Base-by-base conservation (phyloP, 1,140 invertebrate species). In the Araneus ventricosus region DNA sequence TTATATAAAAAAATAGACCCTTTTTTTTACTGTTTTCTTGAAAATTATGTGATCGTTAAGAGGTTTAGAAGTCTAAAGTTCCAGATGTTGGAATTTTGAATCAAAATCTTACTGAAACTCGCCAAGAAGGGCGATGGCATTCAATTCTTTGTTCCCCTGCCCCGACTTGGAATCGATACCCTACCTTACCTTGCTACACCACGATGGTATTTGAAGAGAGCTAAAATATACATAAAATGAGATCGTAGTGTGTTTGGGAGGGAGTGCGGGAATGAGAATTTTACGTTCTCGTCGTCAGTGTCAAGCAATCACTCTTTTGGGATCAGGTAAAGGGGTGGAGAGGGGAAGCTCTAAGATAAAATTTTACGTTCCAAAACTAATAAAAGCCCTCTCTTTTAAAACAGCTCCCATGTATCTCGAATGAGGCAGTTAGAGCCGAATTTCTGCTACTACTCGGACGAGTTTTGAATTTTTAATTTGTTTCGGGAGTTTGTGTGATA, bases 201-300 rank as follows among this genome's bases (percentile, higher is more conserved):
- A 22, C 34, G 45, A 61, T 1, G 52, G 30, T 57, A 45, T 61
- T 90, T 61, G 52, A 45, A 90, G 45, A 82, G 89, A 90, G 75
- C 22, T 90, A 84, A 90, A 82, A 84, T 90, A 61, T 63, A 82
- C 89, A 90, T 90, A 90, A 90, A 80, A 75, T 41, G 70, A 41
- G n/a, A 82, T 84, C 39, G 41, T 30, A 79, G 89, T 82, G 30
- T 67, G 27, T 30, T 61, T 10, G 17, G 57, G 3, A 63, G 84
- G 45, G 84, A 24, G 27, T 7, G 86, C 7, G 59, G 20, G 84
- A 61, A 20, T 5, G 67, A 39, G 24, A 90, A 84, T 82, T 90
- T 90, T 90, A 90, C 79, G 52, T 90, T 41, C 89, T 14, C 70
- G 27, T 61, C 45, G 30, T 61, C 89, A 82, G 34, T 82, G 75